These are phyloP conservation scores for Acleris sparsana DNA, from an alignment of 2,888 invertebrate genomes.

Conservation along the genomic window DNA sequence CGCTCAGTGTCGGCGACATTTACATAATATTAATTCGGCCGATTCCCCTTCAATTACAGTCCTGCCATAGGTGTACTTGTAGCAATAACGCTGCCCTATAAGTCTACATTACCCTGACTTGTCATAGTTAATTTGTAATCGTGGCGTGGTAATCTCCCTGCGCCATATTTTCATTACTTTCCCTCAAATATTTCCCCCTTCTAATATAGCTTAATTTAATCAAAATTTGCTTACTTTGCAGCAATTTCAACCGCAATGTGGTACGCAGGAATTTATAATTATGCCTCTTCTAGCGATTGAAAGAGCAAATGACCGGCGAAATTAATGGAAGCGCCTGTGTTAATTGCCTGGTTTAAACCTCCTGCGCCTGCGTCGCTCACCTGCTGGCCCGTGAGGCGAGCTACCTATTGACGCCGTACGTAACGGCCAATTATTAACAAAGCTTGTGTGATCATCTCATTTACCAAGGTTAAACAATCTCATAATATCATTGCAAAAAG, in stretches of 20 bases:
- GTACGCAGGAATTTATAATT: conserved; percentile 68
- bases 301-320: conserved; percentile 46
- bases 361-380: not conserved
- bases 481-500: not conserved
- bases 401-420: not conserved
- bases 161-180: conserved; percentile 78
- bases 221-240: conserved; percentile 67
- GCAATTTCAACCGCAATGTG: conserved; percentile 64
- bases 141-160: conserved; percentile 53
- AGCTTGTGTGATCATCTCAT: not conserved
- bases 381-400: conserved; percentile 9
- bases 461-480: no score
- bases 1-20: not conserved
- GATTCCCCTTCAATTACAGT: no score
- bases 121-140: conserved; percentile 53
- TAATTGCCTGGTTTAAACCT: not conserved
- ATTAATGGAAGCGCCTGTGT: not conserved
- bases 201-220: conserved; percentile 79
- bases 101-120: not conserved
- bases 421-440: conserved; percentile 1
- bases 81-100: not conserved
- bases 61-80: no score
- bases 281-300: conserved; percentile 42
- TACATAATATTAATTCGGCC: not conserved
- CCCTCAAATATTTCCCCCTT: conserved; percentile 66